These are phyloP conservation scores for Potamarius usumacintae DNA, from an alignment of 2,113 vertebrate species.

Conservation along the genomic window DNA sequence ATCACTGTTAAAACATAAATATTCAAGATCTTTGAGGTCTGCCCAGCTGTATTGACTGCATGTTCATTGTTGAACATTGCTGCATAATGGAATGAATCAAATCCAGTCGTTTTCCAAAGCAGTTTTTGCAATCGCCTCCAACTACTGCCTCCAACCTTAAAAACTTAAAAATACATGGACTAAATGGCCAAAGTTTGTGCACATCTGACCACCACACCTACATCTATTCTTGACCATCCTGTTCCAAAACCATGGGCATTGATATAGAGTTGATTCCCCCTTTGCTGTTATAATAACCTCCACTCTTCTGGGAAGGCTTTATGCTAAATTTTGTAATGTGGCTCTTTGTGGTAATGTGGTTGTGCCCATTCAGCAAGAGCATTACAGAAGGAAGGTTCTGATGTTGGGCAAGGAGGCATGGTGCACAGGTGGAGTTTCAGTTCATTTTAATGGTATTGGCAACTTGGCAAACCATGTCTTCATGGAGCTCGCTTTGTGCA, in stretches of 20 bases:
- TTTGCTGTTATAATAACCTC: neutral
- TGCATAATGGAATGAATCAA: slow-evolving; percentile 14
- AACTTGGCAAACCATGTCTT: neutral
- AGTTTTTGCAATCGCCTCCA: neutral
- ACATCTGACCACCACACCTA: neutral
- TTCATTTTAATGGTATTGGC: neutral
- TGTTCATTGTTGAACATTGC: slow-evolving; percentile 26
- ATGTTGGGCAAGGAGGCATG: neutral
- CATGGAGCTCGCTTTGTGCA: neutral
- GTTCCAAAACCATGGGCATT: neutral
- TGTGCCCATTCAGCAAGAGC: neutral
- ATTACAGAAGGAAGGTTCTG: neutral
- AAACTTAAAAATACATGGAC: neutral
- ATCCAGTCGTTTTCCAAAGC: neutral
- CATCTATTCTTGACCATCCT: neutral
- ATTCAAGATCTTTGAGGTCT: slow-evolving; percentile 54
- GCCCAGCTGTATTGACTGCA: slow-evolving; percentile 48
- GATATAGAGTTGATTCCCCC: neutral
- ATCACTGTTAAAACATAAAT: slow-evolving; percentile 32
- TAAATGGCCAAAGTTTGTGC: neutral
- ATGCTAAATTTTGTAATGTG: neutral
- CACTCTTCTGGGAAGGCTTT: neutral
- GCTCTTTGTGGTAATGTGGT: neutral
- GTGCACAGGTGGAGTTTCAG: neutral
- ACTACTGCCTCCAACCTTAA: neutral